Conservation (phyloP, 1,140 invertebrate genomes). For the Orius laevigatus region DNA sequence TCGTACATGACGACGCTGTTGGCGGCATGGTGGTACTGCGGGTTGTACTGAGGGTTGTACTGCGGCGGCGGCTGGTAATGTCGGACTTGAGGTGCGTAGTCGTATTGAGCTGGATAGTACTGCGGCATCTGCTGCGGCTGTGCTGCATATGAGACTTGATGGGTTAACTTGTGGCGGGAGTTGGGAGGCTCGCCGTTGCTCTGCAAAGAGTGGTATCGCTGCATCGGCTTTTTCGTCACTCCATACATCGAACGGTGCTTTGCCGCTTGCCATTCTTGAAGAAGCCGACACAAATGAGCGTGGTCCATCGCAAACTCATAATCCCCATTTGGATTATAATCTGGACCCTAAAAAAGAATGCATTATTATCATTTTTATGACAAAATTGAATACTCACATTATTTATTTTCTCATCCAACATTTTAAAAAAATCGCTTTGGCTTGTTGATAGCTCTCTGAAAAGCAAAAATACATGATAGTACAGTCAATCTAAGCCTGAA, state of each 20-base stretch:
- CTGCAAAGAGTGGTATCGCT: constrained; percentile 13
- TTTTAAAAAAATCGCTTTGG: constrained; percentile 77
- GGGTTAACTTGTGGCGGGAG: constrained; percentile 5
- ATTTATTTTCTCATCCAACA: constrained; percentile 81
- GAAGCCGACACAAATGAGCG: constrained; percentile 15
- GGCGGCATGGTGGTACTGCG: constrained; percentile 8
- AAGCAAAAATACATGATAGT: constrained; percentile 25
- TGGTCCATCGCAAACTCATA: constrained; percentile 19
- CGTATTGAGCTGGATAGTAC: neutral
- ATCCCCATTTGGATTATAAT: constrained; percentile 19
- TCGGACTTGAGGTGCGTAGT: neutral
- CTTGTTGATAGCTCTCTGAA: constrained; percentile 68
- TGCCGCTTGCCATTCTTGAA: constrained; percentile 19
- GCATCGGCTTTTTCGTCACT: neutral
- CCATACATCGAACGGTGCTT: constrained; percentile 15
- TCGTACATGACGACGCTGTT: constrained; percentile 20
- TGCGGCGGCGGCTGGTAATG: constrained; percentile 7
- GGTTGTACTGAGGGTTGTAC: neutral
- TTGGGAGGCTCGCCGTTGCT: constrained; percentile 10
- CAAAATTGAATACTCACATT: constrained; percentile 40
- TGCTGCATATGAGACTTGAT: constrained; percentile 1
- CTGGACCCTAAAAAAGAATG: constrained; percentile 18
- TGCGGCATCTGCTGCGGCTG: constrained; percentile 1
- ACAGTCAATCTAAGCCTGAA: too few species aligned
- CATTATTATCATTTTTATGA: neutral